Evolutionary conservation across 2,113 vertebrate species (phyloP).

Genomic region (Balaeniceps rex): DNA sequence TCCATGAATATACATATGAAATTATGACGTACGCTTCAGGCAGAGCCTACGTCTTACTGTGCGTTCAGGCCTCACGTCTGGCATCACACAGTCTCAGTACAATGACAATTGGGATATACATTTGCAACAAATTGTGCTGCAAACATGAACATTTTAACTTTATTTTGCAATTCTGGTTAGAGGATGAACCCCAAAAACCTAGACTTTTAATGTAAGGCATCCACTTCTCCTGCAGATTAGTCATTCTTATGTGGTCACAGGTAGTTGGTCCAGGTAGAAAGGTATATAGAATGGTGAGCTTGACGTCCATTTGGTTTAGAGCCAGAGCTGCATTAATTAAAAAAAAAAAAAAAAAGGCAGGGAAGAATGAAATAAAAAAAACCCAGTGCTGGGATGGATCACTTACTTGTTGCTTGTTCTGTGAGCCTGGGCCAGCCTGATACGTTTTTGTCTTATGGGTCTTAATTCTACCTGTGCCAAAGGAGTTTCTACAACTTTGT

Average conservation of each 20-base stretch:
- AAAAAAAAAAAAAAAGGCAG: neutral
- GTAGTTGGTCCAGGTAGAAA: neutral
- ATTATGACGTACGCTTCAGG: neutral
- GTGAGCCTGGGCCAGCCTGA: neutral
- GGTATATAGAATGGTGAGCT: neutral
- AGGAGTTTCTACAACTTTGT: neutral
- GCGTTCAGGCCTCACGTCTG: neutral
- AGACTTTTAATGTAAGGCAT: neutral
- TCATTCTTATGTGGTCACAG: neutral
- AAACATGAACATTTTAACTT: neutral
- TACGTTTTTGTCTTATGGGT: fast-evolving
- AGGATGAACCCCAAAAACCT: neutral
- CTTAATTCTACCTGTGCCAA: neutral
- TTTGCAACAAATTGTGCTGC: neutral
- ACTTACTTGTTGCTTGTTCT: neutral
- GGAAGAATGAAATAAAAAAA: neutral
- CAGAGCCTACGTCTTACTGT: neutral
- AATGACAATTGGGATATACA: fast-evolving
- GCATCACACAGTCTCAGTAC: neutral
- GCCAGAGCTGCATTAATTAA: neutral
- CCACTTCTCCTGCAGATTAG: neutral
- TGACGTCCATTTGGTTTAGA: neutral
- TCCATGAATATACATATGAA: neutral
- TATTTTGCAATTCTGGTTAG: neutral
- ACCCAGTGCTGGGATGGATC: neutral